These are phyloP conservation scores for Sebastes alutus DNA, from an alignment of 2,797 vertebrate genomes.

Conservation along the genomic window DNA sequence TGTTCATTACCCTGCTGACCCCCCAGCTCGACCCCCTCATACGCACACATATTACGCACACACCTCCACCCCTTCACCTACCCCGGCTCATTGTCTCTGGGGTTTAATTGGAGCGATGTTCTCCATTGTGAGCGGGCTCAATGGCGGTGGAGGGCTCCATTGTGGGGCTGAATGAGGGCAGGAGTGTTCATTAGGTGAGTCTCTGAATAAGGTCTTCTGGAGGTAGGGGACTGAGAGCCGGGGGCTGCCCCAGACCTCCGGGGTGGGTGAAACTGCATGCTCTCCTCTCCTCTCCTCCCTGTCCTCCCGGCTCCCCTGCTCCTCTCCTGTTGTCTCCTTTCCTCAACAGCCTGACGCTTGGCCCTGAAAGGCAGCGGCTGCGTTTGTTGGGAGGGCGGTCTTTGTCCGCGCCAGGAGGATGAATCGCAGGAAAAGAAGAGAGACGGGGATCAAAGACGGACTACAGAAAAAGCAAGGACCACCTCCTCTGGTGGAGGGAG, in stretches of 20 bases:
- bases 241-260: constrained; percentile 74
- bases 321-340: constrained; percentile 72
- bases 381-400: constrained; percentile 75
- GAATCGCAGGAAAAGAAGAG: constrained; percentile 69
- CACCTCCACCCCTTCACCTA: constrained; percentile 78
- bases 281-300: constrained; percentile 50
- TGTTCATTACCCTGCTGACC: constrained; percentile 84
- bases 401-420: constrained; percentile 73
- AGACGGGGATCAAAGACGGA: constrained; percentile 71
- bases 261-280: constrained; percentile 76
- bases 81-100: constrained; percentile 82
- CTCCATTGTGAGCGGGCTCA: constrained; percentile 82
- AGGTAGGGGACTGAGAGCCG: constrained; percentile 72
- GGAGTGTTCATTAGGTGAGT: constrained; percentile 89
- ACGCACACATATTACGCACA: constrained; percentile 75
- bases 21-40: constrained; percentile 75
- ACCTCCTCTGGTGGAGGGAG: constrained; percentile 62
- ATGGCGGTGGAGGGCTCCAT: constrained; percentile 85
- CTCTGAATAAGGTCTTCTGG: constrained; percentile 84
- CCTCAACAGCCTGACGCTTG: constrained; percentile 83
- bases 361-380: constrained; percentile 82
- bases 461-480: constrained; percentile 65
- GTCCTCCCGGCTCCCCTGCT: constrained; percentile 55
- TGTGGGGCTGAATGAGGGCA: constrained; percentile 86
- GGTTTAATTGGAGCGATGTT: constrained; percentile 89